Evolutionary conservation across 2,797 vertebrate species (phyloP).

Genomic region (Lophotriccus pileatus): DNA sequence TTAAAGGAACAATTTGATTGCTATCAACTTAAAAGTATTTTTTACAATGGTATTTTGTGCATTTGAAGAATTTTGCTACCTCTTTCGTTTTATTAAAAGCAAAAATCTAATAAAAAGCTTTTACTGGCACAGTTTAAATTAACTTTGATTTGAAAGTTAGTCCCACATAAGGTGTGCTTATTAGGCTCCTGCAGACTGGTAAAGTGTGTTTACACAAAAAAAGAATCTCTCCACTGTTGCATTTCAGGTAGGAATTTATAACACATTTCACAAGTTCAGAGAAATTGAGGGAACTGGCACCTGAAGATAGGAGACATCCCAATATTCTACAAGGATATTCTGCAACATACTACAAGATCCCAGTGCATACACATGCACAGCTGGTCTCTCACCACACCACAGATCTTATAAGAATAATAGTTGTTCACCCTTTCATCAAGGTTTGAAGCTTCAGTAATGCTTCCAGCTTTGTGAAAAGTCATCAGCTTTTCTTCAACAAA

Average conservation of each 20-base stretch:
- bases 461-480: not conserved
- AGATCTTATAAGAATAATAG: not conserved
- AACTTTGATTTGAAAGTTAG: constrained; percentile 18
- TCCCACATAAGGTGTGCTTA: not conserved
- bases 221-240: not conserved
- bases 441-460: not conserved
- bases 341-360: not conserved
- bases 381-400: not conserved
- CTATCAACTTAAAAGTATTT: not conserved
- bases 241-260: not conserved
- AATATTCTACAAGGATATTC: not conserved
- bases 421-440: not conserved
- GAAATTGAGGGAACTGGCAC: not conserved
- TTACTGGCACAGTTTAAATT: not conserved
- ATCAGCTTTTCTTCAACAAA: not conserved
- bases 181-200: not conserved
- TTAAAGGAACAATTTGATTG: not conserved
- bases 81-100: not conserved
- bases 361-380: accelerated
- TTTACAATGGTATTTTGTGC: not conserved
- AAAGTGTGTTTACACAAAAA: not conserved
- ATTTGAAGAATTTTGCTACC: not conserved
- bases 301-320: not conserved
- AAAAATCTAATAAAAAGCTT: constrained; percentile 2
- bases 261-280: not conserved